Evolutionary conservation across 2,797 vertebrate genomes (phyloP).

Genomic region (Esox lucius): DNA sequence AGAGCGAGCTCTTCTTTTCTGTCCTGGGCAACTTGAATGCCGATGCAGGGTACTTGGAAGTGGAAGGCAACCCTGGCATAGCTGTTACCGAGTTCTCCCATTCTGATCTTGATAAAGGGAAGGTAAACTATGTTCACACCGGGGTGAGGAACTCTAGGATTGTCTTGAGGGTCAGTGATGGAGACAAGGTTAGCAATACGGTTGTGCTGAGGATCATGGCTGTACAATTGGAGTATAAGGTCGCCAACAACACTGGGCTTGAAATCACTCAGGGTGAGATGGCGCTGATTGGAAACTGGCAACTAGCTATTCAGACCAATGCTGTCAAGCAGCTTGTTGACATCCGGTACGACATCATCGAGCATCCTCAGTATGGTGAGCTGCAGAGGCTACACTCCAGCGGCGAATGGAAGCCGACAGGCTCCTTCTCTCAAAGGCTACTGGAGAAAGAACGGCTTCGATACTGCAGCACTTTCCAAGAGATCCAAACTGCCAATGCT

Average conservation of each 20-base stretch:
- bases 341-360: conserved; percentile 76
- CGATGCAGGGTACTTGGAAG: conserved; percentile 87
- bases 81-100: conserved; percentile 78
- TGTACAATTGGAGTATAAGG: conserved; percentile 78
- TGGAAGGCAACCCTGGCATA: conserved; percentile 71
- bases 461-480: conserved; percentile 81
- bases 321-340: conserved; percentile 76
- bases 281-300: conserved; percentile 71
- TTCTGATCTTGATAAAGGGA: conserved; percentile 76
- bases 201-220: conserved; percentile 85
- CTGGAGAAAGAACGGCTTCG: conserved; percentile 76
- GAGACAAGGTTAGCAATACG: conserved; percentile 89
- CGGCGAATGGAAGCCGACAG: conserved; percentile 81
- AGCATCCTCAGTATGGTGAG: conserved; percentile 80
- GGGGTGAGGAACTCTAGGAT: conserved; percentile 84
- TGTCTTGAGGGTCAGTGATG: conserved; percentile 86
- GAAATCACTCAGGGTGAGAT: conserved; percentile 76
- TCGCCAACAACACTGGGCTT: conserved; percentile 81
- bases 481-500: conserved; percentile 75
- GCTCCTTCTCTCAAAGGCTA: conserved; percentile 81
- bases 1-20: conserved; percentile 73
- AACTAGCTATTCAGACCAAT: conserved; percentile 83
- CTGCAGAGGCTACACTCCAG: conserved; percentile 79
- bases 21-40: conserved; percentile 85
- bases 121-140: conserved; percentile 81